Evolutionary conservation across 2,888 invertebrate genomes (phyloP), one percentile per base, ranked within the genome.

Genomic region (Dexiosoma caninum): DNA sequence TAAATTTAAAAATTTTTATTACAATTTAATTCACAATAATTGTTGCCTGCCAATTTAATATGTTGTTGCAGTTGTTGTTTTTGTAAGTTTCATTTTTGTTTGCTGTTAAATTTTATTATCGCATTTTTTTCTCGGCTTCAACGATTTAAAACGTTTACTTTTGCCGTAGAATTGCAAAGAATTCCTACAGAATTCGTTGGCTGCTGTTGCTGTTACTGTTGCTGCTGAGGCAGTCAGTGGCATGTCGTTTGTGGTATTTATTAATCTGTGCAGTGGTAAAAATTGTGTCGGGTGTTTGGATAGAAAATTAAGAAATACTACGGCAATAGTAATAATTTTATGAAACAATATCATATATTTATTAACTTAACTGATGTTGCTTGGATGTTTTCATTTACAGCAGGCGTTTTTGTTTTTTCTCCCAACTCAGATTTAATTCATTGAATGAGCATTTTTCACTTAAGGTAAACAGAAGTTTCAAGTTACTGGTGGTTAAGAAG

Each of bases 21-120:
- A 86, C 86, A 85, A 86, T 86, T 86, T 86, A 86, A 86, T 86
- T 86, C 85, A 86, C 84, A 83, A 84, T 86, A 86, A 86, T 86
- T 86, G 85, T 83, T 82, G 84, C 78, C 84, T 86, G 85, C 84
- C 84, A 84, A 75, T 80, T 77, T 74, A 69, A 76, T 75, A 80
- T 76, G 14, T 80, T 16, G 35, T 37, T 71, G 23, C 1, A 35
- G 51, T 70, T 46, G 7, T 32, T 16, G 49, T 51, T 40, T 40
- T 32, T 53, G 57, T 49, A 62, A 66, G 51, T 71, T 71, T 62
- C 60, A 69, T 62, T 76, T 76, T n/a, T 44, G 23, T 55, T 75
- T 57, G 49, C 46, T 74, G 64, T 74, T 74, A 53, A 42, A 42
- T 62, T 71, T 71, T 23, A 53, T 27, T 51, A 2, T 23, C n/a